These are phyloP conservation scores for Fopius arisanus DNA, from an alignment of 1,140 invertebrate species.

Conservation along the genomic window DNA sequence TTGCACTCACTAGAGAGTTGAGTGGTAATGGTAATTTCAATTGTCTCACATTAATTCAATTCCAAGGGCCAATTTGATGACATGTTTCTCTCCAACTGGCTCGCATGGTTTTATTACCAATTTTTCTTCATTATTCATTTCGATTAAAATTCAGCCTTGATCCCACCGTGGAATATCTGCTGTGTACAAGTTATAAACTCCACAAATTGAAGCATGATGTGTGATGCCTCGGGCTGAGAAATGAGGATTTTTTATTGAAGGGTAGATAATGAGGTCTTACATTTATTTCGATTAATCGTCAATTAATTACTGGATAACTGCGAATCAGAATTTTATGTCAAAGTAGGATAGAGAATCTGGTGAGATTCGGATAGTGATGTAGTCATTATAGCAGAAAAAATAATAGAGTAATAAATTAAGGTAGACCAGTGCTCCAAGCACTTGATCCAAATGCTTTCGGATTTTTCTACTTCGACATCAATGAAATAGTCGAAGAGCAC, in stretches of 20 bases:
- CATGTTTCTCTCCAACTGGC: no score
- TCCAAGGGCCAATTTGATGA: no score
- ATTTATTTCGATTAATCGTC: neutral
- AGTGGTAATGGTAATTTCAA: neutral
- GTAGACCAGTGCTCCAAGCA: neutral
- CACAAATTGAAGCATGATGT: no score
- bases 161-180: neutral
- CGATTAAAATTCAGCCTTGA: neutral
- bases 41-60: neutral
- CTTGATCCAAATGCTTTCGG: no score
- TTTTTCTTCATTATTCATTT: neutral
- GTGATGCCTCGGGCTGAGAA: neutral
- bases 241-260: neutral
- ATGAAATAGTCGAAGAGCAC: no score
- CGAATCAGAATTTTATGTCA: neutral
- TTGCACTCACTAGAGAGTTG: neutral
- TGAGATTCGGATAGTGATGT: neutral
- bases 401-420: no score
- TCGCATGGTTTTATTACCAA: no score
- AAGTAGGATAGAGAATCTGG: no score
- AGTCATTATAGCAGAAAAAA: no score
- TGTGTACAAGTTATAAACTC: neutral
- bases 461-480: no score
- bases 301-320: neutral
- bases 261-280: constrained; percentile 1